Conservation (phyloP, 30 jellyfish, hydroid and myxozoan species). For the Aurelia aurita complex sp. Pacific region DNA sequence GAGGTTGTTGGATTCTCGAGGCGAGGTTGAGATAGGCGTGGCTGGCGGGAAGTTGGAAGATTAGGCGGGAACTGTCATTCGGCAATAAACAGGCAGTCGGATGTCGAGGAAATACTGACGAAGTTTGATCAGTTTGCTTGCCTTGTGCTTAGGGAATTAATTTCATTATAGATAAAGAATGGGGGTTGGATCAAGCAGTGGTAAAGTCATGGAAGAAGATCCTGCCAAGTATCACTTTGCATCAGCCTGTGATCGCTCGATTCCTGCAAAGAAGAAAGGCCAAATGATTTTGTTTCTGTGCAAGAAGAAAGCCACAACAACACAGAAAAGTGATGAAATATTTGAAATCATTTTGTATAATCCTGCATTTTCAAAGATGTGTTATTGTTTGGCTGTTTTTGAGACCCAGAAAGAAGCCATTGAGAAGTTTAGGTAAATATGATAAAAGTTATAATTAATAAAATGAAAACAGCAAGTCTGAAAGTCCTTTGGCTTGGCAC, state of each 20-base stretch:
- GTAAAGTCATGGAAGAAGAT: slow-evolving; percentile 23
- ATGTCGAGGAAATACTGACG: no score
- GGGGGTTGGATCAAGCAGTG: slow-evolving; percentile 57
- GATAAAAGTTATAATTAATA: neutral
- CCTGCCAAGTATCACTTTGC: slow-evolving; percentile 4
- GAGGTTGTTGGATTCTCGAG: no score
- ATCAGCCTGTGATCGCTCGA: slow-evolving; percentile 13
- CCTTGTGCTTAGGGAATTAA: no score
- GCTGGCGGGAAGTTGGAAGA: no score
- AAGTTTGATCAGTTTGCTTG: no score
- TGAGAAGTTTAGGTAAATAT: slow-evolving; percentile 26
- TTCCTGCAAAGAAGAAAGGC: slow-evolving; percentile 2
- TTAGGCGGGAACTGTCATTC: no score
- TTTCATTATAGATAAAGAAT: neutral
- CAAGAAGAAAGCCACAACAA: neutral
- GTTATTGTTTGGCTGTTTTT: slow-evolving; percentile 28
- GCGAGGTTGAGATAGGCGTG: no score
- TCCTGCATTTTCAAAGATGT: slow-evolving; percentile 18
- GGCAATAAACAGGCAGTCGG: no score
- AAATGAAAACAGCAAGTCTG: no score
- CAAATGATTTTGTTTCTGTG: slow-evolving; percentile 5
- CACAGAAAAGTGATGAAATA: slow-evolving; percentile 13
- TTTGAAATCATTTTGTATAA: slow-evolving; percentile 37
- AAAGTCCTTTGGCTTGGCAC: no score
- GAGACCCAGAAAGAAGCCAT: slow-evolving; percentile 16